Evolutionary conservation across 2,113 vertebrate genomes (phyloP).

Genomic region (Naja naja): DNA sequence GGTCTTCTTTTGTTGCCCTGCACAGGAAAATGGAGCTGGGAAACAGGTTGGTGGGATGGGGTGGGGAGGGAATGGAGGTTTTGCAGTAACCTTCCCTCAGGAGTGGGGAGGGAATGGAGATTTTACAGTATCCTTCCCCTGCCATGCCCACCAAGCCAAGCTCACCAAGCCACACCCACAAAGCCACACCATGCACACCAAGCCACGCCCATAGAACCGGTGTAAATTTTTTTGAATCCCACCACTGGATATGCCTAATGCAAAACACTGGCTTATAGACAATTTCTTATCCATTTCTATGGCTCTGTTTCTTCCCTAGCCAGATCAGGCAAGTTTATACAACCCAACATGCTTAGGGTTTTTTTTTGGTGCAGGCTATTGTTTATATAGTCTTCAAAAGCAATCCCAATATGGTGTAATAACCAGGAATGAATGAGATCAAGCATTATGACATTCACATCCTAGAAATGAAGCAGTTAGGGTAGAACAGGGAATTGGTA

Average conservation of each 20-base stretch:
- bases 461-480: not conserved
- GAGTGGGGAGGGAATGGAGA: no score
- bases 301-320: not conserved
- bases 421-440: not conserved
- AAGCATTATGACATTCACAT: not conserved
- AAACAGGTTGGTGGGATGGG: no score
- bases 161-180: no score
- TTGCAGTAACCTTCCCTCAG: no score
- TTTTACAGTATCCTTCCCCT: no score
- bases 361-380: not conserved
- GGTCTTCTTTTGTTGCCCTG: no score
- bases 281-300: not conserved
- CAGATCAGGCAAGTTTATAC: not conserved
- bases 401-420: not conserved
- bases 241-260: not conserved
- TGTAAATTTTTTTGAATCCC: no score
- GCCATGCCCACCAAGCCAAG: no score
- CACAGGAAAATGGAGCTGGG: no score
- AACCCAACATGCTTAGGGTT: not conserved
- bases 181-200: no score
- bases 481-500: not conserved
- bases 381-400: not conserved
- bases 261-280: not conserved
- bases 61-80: no score
- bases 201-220: no score